These are phyloP conservation scores for Rachycentron canadum DNA, from an alignment of 2,797 vertebrate species.

Conservation along the genomic window DNA sequence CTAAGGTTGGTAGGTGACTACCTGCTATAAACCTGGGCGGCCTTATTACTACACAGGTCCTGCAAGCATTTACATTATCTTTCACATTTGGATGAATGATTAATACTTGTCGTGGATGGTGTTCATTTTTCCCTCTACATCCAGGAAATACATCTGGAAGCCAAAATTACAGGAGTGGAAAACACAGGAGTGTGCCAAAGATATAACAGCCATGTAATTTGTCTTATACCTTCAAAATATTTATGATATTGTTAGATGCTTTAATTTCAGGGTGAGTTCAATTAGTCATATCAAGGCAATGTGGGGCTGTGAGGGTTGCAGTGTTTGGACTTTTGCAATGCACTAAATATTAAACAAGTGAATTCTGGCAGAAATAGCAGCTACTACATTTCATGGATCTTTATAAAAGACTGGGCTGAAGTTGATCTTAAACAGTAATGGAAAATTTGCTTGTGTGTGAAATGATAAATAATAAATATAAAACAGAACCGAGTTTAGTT, in stretches of 20 bases:
- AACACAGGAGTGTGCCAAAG: not conserved
- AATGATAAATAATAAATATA: not conserved
- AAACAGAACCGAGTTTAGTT: not conserved
- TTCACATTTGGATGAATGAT: constrained; percentile 48
- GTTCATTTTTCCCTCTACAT: not conserved
- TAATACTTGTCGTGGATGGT: constrained; percentile 18
- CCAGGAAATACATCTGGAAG: not conserved
- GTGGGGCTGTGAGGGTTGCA: not conserved
- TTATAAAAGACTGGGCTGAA: not conserved
- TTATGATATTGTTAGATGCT: not conserved
- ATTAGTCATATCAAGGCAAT: not conserved
- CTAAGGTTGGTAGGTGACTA: constrained; percentile 33
- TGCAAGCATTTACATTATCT: constrained; percentile 38
- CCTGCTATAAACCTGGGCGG: constrained; percentile 56
- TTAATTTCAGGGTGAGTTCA: not conserved
- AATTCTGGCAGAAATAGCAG: not conserved
- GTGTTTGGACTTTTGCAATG: not conserved
- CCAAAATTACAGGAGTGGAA: not conserved
- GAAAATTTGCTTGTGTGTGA: not conserved
- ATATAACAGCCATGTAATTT: not conserved
- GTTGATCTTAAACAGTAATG: not conserved
- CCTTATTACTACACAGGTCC: constrained; percentile 64
- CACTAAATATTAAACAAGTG: not conserved
- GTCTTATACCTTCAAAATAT: not conserved
- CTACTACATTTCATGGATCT: not conserved